Conservation (phyloP, 2,113 vertebrate species). For the Mohoua ochrocephala region DNA sequence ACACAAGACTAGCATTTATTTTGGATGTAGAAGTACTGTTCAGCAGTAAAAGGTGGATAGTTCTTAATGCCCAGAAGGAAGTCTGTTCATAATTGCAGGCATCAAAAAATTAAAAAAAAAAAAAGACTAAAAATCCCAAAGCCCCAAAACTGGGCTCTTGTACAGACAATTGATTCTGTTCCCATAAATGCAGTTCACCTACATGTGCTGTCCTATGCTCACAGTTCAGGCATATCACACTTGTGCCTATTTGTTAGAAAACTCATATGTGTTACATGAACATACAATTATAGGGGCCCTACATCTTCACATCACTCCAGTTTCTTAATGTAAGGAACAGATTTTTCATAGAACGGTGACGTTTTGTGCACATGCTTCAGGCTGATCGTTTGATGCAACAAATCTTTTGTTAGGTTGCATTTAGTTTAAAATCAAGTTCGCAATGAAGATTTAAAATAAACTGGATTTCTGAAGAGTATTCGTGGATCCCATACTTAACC, state of each 20-base stretch:
- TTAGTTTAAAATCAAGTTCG: not conserved
- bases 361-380: not conserved
- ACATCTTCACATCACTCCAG: not conserved
- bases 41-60: not conserved
- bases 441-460: not conserved
- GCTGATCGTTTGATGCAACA: not conserved
- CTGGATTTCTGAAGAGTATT: not conserved
- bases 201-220: not conserved
- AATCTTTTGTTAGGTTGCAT: not conserved
- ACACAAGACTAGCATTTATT: not conserved
- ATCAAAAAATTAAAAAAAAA: not conserved
- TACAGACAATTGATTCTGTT: not conserved
- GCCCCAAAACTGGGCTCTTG: rapidly evolving
- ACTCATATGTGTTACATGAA: rapidly evolving
- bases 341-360: not conserved
- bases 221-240: not conserved
- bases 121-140: not conserved
- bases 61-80: not conserved
- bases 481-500: not conserved
- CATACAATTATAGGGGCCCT: not conserved
- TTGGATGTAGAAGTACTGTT: not conserved
- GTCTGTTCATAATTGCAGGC: not conserved
- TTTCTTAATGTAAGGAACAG: not conserved
- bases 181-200: not conserved
- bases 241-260: not conserved